Evolutionary conservation across 1,140 invertebrate genomes (phyloP).

Genomic region (Dendroctonus ponderosae): DNA sequence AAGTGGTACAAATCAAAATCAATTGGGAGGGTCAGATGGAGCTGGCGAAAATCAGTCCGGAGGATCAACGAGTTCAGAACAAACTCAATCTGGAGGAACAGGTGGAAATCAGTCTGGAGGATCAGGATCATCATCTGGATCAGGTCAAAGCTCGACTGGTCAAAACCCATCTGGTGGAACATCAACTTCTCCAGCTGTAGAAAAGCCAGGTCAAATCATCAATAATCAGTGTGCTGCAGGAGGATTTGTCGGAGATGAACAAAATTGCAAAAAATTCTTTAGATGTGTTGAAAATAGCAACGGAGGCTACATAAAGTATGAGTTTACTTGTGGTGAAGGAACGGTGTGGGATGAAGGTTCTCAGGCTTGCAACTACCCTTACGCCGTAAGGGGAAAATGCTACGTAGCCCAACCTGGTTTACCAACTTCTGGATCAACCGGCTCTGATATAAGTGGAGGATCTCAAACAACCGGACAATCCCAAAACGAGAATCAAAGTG

Average conservation of each 20-base stretch:
- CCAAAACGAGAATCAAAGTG: too few relatives aligned
- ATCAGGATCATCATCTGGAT: slow-evolving; percentile 6
- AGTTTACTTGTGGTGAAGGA: slow-evolving; percentile 63
- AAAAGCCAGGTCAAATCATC: slow-evolving; percentile 27
- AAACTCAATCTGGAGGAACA: slow-evolving; percentile 34
- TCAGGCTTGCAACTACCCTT: slow-evolving; percentile 61
- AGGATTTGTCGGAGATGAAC: slow-evolving; percentile 51
- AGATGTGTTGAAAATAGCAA: slow-evolving; percentile 61
- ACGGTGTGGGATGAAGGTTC: slow-evolving; percentile 62
- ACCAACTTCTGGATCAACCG: not conserved
- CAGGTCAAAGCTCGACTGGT: not conserved
- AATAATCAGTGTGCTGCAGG: slow-evolving; percentile 34
- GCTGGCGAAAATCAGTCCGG: slow-evolving; percentile 12
- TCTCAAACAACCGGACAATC: not conserved
- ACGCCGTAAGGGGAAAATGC: slow-evolving; percentile 44
- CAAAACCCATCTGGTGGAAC: slow-evolving; percentile 17
- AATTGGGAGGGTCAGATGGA: not conserved
- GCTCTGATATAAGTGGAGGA: not conserved
- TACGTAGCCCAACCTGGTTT: slow-evolving; percentile 13
- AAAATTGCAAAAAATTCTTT: slow-evolving; percentile 68
- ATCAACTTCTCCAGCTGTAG: not conserved
- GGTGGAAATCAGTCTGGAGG: slow-evolving; percentile 18
- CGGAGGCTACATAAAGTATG: slow-evolving; percentile 55
- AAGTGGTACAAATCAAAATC: slow-evolving; percentile 8
- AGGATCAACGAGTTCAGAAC: not conserved